Conservation (phyloP, 1,140 invertebrate genomes). For the Holcopasites calliopsidis region DNA sequence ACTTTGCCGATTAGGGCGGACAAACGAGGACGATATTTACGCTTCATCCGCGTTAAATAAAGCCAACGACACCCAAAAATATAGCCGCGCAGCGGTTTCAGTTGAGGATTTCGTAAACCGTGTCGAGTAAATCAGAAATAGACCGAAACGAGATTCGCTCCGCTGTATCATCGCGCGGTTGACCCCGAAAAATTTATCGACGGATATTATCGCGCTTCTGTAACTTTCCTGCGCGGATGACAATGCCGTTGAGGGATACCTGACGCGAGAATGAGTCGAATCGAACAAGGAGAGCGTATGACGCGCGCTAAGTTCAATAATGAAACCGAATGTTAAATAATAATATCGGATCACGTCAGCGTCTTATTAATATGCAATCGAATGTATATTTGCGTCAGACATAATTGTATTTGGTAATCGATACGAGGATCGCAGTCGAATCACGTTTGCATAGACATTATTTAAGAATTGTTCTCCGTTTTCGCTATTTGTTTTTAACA, state of each 20-base stretch:
- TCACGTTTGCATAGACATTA: no score
- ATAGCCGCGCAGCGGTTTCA: neutral
- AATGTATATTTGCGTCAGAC: no score
- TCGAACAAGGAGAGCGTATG: neutral
- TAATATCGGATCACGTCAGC: no score
- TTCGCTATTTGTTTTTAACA: neutral
- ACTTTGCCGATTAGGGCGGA: no score
- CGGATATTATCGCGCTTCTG: neutral
- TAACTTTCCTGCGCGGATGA: neutral
- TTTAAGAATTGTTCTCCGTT: neutral
- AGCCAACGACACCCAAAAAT: slow-evolving; percentile 15
- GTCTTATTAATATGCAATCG: no score
- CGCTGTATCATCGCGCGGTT: neutral
- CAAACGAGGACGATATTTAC: no score
- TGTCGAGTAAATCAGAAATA: slow-evolving; percentile 38
- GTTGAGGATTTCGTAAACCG: slow-evolving; percentile 32
- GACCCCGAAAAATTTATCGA: slow-evolving; percentile 3
- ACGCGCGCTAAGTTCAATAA: neutral
- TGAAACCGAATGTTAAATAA: neutral
- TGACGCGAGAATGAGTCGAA: neutral
- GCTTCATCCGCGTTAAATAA: neutral
- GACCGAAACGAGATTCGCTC: slow-evolving; percentile 15
- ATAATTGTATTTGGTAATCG: no score
- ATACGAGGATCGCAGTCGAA: no score
- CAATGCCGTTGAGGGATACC: neutral